phyloP scores from a whole-genome alignment of 2,888 invertebrate species.

The Calephelis perditalis region DNA sequence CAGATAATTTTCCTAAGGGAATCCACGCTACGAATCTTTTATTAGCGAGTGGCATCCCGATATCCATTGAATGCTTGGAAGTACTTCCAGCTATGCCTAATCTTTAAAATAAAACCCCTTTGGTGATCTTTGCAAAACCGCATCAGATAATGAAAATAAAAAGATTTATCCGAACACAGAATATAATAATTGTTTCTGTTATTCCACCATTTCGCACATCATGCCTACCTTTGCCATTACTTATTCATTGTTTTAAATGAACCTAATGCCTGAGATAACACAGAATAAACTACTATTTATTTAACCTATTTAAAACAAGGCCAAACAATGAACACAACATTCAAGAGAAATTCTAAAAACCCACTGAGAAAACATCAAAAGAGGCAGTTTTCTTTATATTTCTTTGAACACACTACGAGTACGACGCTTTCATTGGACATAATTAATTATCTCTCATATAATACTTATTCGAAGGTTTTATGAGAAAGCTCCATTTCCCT shows the following conservation, averaged over 20 bases:
- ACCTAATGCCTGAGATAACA: neutral
- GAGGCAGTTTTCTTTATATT: constrained; percentile 5
- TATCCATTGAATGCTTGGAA: too few species aligned
- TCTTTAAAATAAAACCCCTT: too few species aligned
- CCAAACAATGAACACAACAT: neutral
- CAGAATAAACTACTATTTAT: neutral
- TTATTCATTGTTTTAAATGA: constrained; percentile 1
- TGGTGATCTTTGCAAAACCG: too few species aligned
- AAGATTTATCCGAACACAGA: too few species aligned
- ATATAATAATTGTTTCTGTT: too few species aligned
- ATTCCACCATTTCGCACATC: too few species aligned
- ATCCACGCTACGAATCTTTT: too few species aligned
- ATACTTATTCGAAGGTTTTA: neutral
- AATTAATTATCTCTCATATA: constrained; percentile 10
- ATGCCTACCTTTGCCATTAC: too few species aligned
- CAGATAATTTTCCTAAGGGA: too few species aligned
- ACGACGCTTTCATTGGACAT: constrained; percentile 3
- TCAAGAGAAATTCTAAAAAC: constrained; percentile 1
- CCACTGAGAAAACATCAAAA: constrained; percentile 5
- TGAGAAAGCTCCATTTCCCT: constrained; percentile 3
- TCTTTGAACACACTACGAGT: neutral
- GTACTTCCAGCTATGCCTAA: too few species aligned
- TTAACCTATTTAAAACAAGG: constrained; percentile 3
- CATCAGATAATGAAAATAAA: too few species aligned
- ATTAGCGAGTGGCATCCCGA: too few species aligned